Evolutionary conservation across 92 coral and sea anemone genomes (phyloP).

Genomic region (Bergia puertoricense): DNA sequence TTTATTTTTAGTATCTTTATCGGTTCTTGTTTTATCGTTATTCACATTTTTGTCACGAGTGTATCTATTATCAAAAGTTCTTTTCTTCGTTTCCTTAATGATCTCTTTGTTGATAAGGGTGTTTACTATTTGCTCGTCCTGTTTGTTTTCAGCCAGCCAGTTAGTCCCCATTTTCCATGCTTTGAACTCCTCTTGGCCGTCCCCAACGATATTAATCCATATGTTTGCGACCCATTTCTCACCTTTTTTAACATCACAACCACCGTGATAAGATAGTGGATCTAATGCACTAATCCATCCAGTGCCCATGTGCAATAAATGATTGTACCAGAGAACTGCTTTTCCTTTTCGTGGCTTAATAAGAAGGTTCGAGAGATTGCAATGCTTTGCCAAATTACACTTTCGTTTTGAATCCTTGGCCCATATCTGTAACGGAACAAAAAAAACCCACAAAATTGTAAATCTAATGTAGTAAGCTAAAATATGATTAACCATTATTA

Average conservation of each 20-base stretch:
- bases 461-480: neutral
- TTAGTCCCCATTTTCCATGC: constrained; percentile 89
- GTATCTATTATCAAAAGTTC: constrained; percentile 64
- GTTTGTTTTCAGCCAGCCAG: constrained; percentile 74
- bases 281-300: constrained; percentile 87
- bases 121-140: constrained; percentile 62
- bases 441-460: neutral
- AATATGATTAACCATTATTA: neutral
- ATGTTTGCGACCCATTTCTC: constrained; percentile 93
- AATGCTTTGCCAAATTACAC: constrained; percentile 85
- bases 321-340: constrained; percentile 92
- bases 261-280: constrained; percentile 87
- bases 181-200: constrained; percentile 74
- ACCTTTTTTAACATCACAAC: constrained; percentile 79
- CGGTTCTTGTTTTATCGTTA: neutral
- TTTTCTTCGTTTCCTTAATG: constrained; percentile 38
- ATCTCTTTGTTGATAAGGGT: constrained; percentile 53
- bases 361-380: constrained; percentile 74
- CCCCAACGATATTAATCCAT: constrained; percentile 88
- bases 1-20: neutral
- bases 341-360: constrained; percentile 85
- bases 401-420: constrained; percentile 73
- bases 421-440: constrained; percentile 63
- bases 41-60: neutral
- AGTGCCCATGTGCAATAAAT: constrained; percentile 63